These are phyloP conservation scores for Pegoplata infirma DNA, from an alignment of 2,888 invertebrate species.

Conservation along the genomic window DNA sequence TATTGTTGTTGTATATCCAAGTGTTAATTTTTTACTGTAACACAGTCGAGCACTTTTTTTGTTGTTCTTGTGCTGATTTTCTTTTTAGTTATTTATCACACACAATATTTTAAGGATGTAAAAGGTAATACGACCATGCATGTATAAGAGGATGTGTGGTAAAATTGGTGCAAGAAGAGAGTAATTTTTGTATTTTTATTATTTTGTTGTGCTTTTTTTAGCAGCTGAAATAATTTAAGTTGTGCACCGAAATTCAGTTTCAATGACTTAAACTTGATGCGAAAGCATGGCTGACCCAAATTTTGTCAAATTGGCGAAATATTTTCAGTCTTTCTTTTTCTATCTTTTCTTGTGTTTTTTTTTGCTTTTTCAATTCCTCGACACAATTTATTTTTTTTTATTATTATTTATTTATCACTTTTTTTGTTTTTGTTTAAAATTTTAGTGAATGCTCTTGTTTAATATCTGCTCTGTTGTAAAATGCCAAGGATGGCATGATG, in stretches of 20 bases:
- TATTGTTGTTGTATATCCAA: constrained; percentile 5
- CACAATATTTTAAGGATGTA: constrained; percentile 13
- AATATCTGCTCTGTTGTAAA: constrained; percentile 14
- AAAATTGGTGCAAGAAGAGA: background rate
- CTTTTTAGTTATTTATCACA: constrained; percentile 1
- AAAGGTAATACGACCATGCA: background rate
- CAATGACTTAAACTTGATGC: constrained; percentile 46
- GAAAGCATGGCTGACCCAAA: constrained; percentile 52
- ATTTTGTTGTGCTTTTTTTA: background rate
- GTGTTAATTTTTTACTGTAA: background rate
- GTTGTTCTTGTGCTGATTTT: constrained; percentile 6
- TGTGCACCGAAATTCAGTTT: constrained; percentile 14
- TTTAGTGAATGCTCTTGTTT: constrained; percentile 8
- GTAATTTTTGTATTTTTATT: background rate
- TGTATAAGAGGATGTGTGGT: background rate
- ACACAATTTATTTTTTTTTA: constrained; percentile 28
- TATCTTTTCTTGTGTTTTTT: constrained; percentile 3
- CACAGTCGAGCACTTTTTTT: background rate
- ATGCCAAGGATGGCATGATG: constrained; percentile 16
- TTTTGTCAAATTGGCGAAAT: constrained; percentile 56
- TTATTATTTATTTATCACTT: constrained; percentile 46
- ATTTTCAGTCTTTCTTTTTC: constrained; percentile 6
- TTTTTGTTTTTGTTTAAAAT: constrained; percentile 26
- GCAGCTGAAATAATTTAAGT: constrained; percentile 12
- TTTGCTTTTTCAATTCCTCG: constrained; percentile 29